Base-by-base conservation (phyloP, 35 echinoderm and acorn worm species). In the Chiridota heheva region DNA sequence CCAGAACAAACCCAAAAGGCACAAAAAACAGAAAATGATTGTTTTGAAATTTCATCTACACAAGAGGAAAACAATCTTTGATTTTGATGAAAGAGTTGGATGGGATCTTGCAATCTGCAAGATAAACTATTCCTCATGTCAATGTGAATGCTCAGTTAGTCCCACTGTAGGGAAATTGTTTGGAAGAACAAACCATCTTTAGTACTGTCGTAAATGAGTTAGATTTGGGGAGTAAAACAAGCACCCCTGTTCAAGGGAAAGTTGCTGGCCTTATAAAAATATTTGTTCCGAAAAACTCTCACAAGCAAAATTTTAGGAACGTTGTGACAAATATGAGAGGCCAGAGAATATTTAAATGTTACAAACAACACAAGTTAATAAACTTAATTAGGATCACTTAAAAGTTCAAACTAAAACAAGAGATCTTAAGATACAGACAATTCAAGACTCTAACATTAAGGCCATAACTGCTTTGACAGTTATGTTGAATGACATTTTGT, bases 61-160 rank as follows among this genome's bases (percentile, higher is more conserved):
- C 13, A 27, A 20, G 41, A 12, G 51, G 26, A 44, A 30, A 30
- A 51, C n/a, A 74, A 38, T 38, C 26, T 69, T 69, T 69, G 32
- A 68, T 68, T 5, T 68, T 68, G 65, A 69, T 15, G 27, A 69
- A 69, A 38, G n/a, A 69, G 41, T 30, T 69, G 41, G 65, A 69
- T 38, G 3, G 30, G 6, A 31, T 69, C 5, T 38, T 69, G 1
- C 32, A 69, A 29, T 22, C 17, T 15, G 24, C 27, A 38, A 69
- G 7, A 38, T 38, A 6, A 36, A 69, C 35, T 38, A 36, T 31
- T 13, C 25, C 3, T 13, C 27, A 36, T 15, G 17, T 15, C 25
- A 69, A 0, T 38, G n/a, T 36, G 27, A 69, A 69, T 38, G 41
- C 17, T 16, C 36, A 8, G 65, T 13, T 36, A 69, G 0, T 69